Evolutionary conservation across 2,113 vertebrate species (phyloP), one percentile per base, ranked within the genome.

Genomic region (Gobiocypris rarus): DNA sequence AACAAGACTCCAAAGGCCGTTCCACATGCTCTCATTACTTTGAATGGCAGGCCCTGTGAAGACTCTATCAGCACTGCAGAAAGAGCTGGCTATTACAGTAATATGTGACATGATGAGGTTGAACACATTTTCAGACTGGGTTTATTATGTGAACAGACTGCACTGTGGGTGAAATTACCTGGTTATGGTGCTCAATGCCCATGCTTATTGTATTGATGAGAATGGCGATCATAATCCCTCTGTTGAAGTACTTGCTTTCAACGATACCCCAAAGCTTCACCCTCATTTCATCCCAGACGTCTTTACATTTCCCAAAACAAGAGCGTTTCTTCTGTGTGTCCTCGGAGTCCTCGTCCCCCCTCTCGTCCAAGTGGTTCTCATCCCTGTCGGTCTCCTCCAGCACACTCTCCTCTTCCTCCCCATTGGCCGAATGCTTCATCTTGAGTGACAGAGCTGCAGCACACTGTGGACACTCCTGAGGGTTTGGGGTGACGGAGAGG

Each of bases 221-320:
- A 82, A 99, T 99, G 31, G 98, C 98, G 7, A 98, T 97, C 98
- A 99, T 99, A 81, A 99, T 99, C 63, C 98, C 98, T 41, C 98
- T 93, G 93, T 95, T 98, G 95, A 99, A 99, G 90, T 99, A 99
- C 85, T 99, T 99, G 95, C 98, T 99, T 91, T 99, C 97, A 90
- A 99, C 98, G 31, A 99, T 99, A 86, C 96, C 95, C 91, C 97
- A 94, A n/a, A 99, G 95, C 85, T 96, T 99, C 86, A 93, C 91
- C 14, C 97, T 93, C 10, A 95, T 95, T 86, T 95, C 93, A 2
- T 92, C 91, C 91, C 91, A 94, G 1, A 54, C 1, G 45, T 88
- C 91, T 50, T 45, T 84, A 38, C 80, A 89, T 26, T 45, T 61
- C 15, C 86, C 79, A 2, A 90, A 89, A 61, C 93, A 95, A 0